Evolutionary conservation across 2,888 invertebrate genomes (phyloP), one percentile per base, ranked within the genome.

Genomic region (Pollenia amentaria): DNA sequence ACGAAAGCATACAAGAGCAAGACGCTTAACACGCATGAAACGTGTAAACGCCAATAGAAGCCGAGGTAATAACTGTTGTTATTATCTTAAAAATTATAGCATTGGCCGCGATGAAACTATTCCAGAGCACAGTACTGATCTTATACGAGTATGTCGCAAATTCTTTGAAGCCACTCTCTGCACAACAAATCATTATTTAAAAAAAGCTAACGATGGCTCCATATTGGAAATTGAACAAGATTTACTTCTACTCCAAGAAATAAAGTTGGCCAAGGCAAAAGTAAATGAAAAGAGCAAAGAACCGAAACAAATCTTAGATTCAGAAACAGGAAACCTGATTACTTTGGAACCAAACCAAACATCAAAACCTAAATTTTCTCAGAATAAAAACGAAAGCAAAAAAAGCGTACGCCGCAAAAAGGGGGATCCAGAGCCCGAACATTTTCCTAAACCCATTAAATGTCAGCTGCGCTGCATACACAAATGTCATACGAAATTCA

Each of bases 401-500:
- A 83, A 88, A 51, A 40, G 48, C 0, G 14, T 16, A 11, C 78
- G 78, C 0, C 84, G 82, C 3, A 88, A 87, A 84, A 80, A 75
- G 0, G 85, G 75, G 12, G 81, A 84, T 38, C 75, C 87, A 2
- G 85, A 77, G 18, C 87, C 80, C 18, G 84, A 87, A 64, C 88
- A 83, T 12, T 65, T 77, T 29, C 89, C 89, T 7, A 87, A 87
- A 57, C 88, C 89, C 3, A 88, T 88, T 0, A 84, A 87, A 51
- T 89, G 89, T 18, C 77, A 64, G 1, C 18, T 80, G 29, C 55
- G 77, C 4, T 89, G 89, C 29, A 82, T 79, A 29, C 85, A 87
- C 76, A 88, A 89, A 48, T 89, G 89, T 55, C 87, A 88, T 18
- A 84, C 62, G 9, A 72, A 89, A 55, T 89, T 89, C 62, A 88